Percentiles rank a stretch among this genome's conserved stretches.
Conservation (phyloP, 2,888 invertebrate species). For the Drosophila ustulata region DNA sequence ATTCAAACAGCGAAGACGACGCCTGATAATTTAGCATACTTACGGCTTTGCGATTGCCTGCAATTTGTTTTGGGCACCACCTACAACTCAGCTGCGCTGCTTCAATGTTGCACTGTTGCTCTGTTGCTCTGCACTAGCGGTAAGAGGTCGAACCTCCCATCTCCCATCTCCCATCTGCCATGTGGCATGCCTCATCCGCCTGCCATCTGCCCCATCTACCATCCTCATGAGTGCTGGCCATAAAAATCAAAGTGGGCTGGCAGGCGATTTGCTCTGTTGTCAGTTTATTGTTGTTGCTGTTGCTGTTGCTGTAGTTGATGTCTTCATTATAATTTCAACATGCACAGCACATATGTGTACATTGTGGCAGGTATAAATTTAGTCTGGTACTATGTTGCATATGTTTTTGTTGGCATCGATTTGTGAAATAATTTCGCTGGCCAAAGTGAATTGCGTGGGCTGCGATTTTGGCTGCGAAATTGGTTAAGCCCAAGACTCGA, state of each 20-base stretch:
- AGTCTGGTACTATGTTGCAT: conserved; percentile 3
- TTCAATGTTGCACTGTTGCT: conserved; percentile 16
- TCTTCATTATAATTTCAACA: conserved; percentile 78
- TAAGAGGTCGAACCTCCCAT: conserved; percentile 62
- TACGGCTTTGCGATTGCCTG: conserved; percentile 73
- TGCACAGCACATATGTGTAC: conserved; percentile 47
- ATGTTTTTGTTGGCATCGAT: conserved; percentile 31
- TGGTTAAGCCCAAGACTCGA: conserved; percentile 61
- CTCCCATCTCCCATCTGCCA: not conserved
- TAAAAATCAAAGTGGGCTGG: conserved; percentile 81
- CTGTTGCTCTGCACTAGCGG: conserved; percentile 47
- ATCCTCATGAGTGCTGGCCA: conserved; percentile 62
- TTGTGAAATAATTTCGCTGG: conserved; percentile 71
- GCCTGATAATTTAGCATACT: conserved; percentile 77
- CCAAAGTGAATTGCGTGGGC: conserved; percentile 60
- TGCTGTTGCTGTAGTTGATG: conserved; percentile 65
- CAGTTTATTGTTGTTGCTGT: conserved; percentile 54
- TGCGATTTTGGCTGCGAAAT: conserved; percentile 56
- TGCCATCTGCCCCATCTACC: conserved; percentile 20
- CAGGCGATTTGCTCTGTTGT: conserved; percentile 72
- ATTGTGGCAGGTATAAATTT: conserved; percentile 24
- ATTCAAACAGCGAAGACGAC: conserved; percentile 61
- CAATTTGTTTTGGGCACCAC: conserved; percentile 77
- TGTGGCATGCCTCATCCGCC: conserved; percentile 1
- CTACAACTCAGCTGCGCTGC: conserved; percentile 57